phyloP scores from a whole-genome alignment of 2,888 invertebrate species.

The Eupithecia inturbata region DNA sequence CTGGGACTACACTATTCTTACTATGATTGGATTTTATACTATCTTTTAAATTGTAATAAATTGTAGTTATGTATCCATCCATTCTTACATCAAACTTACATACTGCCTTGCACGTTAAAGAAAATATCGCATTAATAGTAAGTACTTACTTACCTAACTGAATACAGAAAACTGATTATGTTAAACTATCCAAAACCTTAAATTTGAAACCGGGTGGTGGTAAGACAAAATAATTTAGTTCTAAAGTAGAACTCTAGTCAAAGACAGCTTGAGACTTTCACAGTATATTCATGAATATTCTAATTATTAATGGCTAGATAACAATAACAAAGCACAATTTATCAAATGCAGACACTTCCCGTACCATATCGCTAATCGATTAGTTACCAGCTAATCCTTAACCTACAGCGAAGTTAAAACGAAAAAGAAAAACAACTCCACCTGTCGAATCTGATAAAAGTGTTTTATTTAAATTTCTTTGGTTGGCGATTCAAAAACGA shows the following conservation, averaged over 20 bases:
- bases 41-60: neutral
- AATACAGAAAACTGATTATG: neutral
- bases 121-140: neutral
- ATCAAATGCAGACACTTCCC: conserved; percentile 64
- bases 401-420: conserved; percentile 82
- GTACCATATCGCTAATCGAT: conserved; percentile 76
- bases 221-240: neutral
- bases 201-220: neutral
- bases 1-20: neutral
- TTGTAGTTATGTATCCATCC: neutral
- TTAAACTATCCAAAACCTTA: neutral
- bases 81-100: neutral
- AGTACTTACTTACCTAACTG: neutral
- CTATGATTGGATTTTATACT: neutral
- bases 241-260: neutral
- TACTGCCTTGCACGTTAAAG: neutral
- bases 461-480: conserved; percentile 83
- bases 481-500: conserved; percentile 78
- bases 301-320: conserved; percentile 40
- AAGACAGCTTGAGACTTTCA: neutral
- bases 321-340: conserved; percentile 51
- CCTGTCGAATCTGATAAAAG: conserved; percentile 84
- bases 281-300: neutral
- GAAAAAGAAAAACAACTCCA: conserved; percentile 71
- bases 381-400: conserved; percentile 78